Conservation (phyloP, 2,888 invertebrate species). For the Doris montereyensis region DNA sequence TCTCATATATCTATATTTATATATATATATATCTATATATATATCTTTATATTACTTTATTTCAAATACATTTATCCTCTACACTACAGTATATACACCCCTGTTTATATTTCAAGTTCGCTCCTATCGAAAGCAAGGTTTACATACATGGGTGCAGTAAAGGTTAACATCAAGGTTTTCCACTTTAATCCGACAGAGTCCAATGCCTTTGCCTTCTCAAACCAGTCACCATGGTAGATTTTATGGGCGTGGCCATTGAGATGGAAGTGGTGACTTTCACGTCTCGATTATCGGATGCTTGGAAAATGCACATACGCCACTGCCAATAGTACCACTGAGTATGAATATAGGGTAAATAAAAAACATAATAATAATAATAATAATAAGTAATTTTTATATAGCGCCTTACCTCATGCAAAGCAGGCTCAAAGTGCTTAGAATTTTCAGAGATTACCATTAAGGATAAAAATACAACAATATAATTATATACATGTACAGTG, state of each 20-base stretch:
- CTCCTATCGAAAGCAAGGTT: background rate
- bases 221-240: conserved; percentile 98
- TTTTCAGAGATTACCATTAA: background rate
- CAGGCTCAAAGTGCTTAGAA: background rate
- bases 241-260: conserved; percentile 98
- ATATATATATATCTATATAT: too few species aligned
- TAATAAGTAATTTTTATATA: background rate
- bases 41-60: too few species aligned
- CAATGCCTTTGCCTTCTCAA: conserved; percentile 93
- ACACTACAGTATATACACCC: too few species aligned
- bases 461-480: background rate
- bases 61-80: too few species aligned
- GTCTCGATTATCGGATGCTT: conserved; percentile 78
- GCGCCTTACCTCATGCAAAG: background rate
- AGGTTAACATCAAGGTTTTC: conserved; percentile 82
- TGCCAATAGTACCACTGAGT: conserved; percentile 45
- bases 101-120: too few species aligned
- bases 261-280: conserved; percentile 92
- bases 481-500: background rate
- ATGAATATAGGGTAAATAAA: background rate
- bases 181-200: conserved; percentile 68
- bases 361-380: background rate
- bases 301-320: conserved; percentile 72
- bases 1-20: too few species aligned
- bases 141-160: conserved; percentile 93